Conservation (phyloP, 1,140 invertebrate species). For the Schmidtea mediterranea region DNA sequence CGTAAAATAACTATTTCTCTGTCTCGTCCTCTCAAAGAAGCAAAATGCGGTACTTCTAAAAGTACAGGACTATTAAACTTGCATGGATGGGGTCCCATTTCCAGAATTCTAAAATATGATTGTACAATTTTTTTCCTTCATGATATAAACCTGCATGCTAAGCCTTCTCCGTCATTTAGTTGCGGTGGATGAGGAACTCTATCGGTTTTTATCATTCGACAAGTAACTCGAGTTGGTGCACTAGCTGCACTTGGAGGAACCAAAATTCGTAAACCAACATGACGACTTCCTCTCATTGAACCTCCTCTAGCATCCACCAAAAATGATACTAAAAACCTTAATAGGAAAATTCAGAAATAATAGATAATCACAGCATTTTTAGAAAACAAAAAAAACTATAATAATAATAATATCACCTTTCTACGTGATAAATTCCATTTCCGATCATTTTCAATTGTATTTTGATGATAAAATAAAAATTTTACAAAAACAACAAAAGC, state of each 20-base stretch:
- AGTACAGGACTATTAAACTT: conserved; percentile 47
- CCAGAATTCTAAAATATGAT: conserved; percentile 1
- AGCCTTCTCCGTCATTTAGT: conserved; percentile 5
- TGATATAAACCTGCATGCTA: conserved; percentile 1
- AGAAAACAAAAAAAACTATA: too few relatives aligned
- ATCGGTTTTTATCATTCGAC: conserved; percentile 8
- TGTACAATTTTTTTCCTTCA: too few relatives aligned
- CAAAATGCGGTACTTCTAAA: conserved; percentile 83
- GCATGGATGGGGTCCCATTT: conserved; percentile 11
- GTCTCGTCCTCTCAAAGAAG: conserved; percentile 66
- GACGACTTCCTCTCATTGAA: conserved; percentile 3
- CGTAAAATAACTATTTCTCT: conserved; percentile 74
- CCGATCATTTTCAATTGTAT: too few relatives aligned
- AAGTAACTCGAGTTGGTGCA: conserved; percentile 8
- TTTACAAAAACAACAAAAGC: too few relatives aligned
- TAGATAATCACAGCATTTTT: too few relatives aligned
- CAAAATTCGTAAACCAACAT: neutral
- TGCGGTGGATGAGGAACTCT: conserved; percentile 2
- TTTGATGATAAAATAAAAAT: too few relatives aligned
- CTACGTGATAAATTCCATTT: too few relatives aligned
- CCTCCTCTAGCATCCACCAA: conserved; percentile 5
- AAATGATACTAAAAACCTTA: conserved; percentile 5
- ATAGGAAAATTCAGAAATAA: neutral
- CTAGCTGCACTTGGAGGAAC: conserved; percentile 3
- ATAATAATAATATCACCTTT: too few relatives aligned